Percentiles rank a stretch among this genome's conserved stretches.
These are phyloP conservation scores for Drosophila arawakana DNA, from an alignment of 1,140 invertebrate species.

Conservation along the genomic window DNA sequence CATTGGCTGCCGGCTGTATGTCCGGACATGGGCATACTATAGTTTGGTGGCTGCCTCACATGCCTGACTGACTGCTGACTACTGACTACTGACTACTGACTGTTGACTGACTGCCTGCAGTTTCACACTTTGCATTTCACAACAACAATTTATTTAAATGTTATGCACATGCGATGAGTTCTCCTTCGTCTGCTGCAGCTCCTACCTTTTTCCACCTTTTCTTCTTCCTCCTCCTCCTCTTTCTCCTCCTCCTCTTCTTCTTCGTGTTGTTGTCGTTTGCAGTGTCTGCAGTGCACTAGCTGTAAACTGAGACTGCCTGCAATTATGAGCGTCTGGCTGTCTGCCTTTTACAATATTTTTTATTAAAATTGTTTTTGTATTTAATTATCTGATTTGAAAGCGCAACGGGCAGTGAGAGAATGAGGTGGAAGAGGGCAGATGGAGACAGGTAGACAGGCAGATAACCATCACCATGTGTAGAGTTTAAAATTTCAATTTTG, in stretches of 20 bases:
- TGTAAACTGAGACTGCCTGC: slow-evolving; percentile 76
- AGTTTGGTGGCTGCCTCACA: slow-evolving; percentile 26
- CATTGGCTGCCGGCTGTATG: slow-evolving; percentile 36
- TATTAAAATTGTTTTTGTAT: slow-evolving; percentile 37
- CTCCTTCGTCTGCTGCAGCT: slow-evolving; percentile 14
- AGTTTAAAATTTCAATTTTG: slow-evolving; percentile 65
- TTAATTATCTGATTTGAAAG: slow-evolving; percentile 57
- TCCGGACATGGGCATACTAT: slow-evolving; percentile 31
- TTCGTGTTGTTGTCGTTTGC: slow-evolving; percentile 37
- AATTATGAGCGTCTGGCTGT: slow-evolving; percentile 78
- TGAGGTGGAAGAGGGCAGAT: background rate
- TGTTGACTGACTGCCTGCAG: slow-evolving; percentile 45
- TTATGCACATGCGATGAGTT: slow-evolving; percentile 70
- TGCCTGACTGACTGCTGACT: slow-evolving; percentile 12
- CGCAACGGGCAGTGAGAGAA: background rate
- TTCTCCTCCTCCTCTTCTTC: slow-evolving; percentile 41
- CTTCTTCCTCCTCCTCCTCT: background rate
- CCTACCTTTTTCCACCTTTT: slow-evolving; percentile 34
- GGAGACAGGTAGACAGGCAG: background rate
- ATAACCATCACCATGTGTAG: slow-evolving; percentile 22
- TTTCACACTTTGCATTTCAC: slow-evolving; percentile 73
- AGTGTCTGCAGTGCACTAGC: slow-evolving; percentile 65
- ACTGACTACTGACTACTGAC: no score
- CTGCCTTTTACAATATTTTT: slow-evolving; percentile 42
- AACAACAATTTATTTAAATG: slow-evolving; percentile 68